A percentile compares a stretch with the other conserved stretches of the same genome.
These are phyloP conservation scores for Mormyrus proboscirostris DNA, from an alignment of 2,797 vertebrate genomes.

Conservation along the genomic window DNA sequence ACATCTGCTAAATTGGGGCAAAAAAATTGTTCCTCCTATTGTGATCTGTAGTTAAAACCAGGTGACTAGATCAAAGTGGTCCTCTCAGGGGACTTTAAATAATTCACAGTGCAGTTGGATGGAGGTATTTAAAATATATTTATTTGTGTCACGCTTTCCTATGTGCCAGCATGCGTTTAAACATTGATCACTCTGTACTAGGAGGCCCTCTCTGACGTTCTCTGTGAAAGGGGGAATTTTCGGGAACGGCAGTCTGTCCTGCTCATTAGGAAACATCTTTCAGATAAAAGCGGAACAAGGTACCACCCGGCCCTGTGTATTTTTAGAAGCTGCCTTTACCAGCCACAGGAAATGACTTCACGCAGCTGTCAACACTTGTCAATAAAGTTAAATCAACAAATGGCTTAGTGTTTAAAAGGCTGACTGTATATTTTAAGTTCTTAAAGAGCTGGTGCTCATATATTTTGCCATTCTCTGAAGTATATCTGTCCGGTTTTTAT, in stretches of 20 bases:
- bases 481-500: neutral
- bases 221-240: neutral
- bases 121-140: neutral
- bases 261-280: neutral
- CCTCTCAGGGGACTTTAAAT: neutral
- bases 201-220: neutral
- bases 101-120: neutral
- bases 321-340: neutral
- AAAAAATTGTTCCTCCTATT: neutral
- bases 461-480: neutral
- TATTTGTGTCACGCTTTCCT: neutral
- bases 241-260: neutral
- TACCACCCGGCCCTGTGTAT: neutral
- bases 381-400: constrained; percentile 1
- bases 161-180: neutral
- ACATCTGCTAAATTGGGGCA: neutral
- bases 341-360: neutral
- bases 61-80: constrained; percentile 1
- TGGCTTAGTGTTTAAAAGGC: neutral
- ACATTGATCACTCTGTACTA: neutral
- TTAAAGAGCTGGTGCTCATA: neutral
- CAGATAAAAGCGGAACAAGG: neutral
- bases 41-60: neutral
- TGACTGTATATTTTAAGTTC: neutral
- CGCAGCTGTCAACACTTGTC: neutral